A percentile compares a stretch with the other conserved stretches of the same genome.
Conservation (phyloP, 2,113 vertebrate genomes). For the Gallinago undulata region DNA sequence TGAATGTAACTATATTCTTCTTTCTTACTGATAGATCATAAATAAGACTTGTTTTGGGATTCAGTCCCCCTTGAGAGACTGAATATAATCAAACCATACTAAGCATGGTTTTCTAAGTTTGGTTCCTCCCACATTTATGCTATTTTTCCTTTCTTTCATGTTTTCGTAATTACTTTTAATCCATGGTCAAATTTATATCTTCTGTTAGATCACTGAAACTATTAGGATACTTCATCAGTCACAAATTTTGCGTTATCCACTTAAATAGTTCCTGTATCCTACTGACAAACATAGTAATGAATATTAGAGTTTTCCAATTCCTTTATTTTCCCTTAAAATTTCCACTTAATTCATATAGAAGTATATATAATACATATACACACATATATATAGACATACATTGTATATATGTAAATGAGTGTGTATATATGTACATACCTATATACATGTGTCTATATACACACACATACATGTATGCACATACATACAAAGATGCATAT, state of each 20-base stretch:
- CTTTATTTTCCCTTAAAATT: background rate
- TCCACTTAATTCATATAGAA: background rate
- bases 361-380: background rate
- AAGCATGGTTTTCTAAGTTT: background rate
- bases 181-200: background rate
- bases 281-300: background rate
- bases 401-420: too few species aligned
- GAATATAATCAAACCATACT: background rate
- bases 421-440: background rate
- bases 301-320: background rate
- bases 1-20: background rate
- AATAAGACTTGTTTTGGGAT: background rate
- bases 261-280: background rate
- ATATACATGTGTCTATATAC: background rate
- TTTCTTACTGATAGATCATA: background rate
- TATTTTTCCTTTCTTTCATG: background rate
- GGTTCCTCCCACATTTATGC: background rate
- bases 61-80: background rate
- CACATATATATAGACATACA: background rate
- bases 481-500: background rate
- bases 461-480: background rate
- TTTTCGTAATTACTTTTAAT: background rate
- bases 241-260: background rate
- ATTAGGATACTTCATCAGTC: background rate
- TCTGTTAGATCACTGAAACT: background rate